Evolutionary conservation across 2,113 vertebrate species (phyloP).

Genomic region (Sebastes fasciatus): DNA sequence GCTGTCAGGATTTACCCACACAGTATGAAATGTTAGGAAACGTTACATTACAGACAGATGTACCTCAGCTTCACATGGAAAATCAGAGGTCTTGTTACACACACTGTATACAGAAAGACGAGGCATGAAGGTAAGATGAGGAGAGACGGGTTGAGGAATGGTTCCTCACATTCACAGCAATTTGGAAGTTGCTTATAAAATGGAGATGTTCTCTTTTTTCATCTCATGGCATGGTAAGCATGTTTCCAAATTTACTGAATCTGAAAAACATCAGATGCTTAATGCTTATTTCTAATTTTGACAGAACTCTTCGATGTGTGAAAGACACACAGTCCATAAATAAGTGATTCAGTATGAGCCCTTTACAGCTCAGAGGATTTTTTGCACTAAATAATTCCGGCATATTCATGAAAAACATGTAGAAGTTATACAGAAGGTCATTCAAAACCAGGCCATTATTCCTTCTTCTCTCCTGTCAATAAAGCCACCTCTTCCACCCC

Average conservation of each 20-base stretch:
- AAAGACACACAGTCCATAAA: slow-evolving; percentile 1
- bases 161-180: slow-evolving; percentile 25
- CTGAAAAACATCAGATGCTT: slow-evolving; percentile 1
- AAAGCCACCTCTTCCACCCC: slow-evolving; percentile 9
- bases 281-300: slow-evolving; percentile 13
- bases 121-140: slow-evolving; percentile 39
- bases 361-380: neutral
- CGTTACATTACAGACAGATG: slow-evolving; percentile 88
- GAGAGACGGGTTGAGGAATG: slow-evolving; percentile 28
- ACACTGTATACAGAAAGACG: slow-evolving; percentile 63
- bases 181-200: slow-evolving; percentile 28
- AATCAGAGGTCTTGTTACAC: slow-evolving; percentile 73
- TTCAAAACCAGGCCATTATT: neutral
- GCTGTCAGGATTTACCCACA: slow-evolving; percentile 84
- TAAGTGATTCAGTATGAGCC: neutral
- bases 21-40: slow-evolving; percentile 86
- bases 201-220: neutral
- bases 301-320: slow-evolving; percentile 6
- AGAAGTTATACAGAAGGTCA: neutral
- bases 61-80: slow-evolving; percentile 83
- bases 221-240: neutral
- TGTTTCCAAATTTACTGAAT: slow-evolving; percentile 25
- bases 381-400: neutral
- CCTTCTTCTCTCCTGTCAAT: slow-evolving; percentile 16
- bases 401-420: neutral